These are phyloP conservation scores for Cinclus mexicanus DNA, from an alignment of 2,113 vertebrate genomes.

Conservation along the genomic window DNA sequence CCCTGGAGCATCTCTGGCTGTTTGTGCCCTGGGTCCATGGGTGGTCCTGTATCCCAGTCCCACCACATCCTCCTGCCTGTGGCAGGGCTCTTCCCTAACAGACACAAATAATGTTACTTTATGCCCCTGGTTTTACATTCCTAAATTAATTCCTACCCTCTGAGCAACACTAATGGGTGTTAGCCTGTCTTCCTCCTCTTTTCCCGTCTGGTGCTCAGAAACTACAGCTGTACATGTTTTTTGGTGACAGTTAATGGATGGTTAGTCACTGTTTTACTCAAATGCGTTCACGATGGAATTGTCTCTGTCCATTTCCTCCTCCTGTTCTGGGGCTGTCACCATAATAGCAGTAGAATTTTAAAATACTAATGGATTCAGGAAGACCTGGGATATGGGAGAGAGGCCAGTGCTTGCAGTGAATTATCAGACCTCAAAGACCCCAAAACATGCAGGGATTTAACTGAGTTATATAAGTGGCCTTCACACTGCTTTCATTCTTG, in stretches of 20 bases:
- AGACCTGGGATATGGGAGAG: neutral
- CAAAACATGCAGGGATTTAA: accelerated
- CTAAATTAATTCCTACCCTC: neutral
- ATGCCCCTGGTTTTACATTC: neutral
- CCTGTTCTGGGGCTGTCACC: neutral
- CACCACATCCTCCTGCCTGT: neutral
- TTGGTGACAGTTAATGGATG: neutral
- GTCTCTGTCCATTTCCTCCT: neutral
- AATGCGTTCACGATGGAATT: neutral
- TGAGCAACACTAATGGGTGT: neutral
- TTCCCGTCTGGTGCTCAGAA: neutral
- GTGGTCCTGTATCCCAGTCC: neutral
- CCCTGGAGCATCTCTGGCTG: neutral
- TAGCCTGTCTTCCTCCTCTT: neutral
- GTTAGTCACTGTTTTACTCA: neutral
- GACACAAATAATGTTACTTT: neutral
- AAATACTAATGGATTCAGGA: neutral
- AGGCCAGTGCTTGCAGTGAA: accelerated
- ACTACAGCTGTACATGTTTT: accelerated
- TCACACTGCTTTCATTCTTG: neutral
- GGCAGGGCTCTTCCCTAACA: neutral
- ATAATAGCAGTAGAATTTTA: neutral
- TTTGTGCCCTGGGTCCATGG: neutral
- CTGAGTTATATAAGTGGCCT: accelerated
- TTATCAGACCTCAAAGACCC: neutral